Evolutionary conservation across 37 sponge, comb jelly and placozoan species (phyloP).

Genomic region (Aplysina aerophoba): DNA sequence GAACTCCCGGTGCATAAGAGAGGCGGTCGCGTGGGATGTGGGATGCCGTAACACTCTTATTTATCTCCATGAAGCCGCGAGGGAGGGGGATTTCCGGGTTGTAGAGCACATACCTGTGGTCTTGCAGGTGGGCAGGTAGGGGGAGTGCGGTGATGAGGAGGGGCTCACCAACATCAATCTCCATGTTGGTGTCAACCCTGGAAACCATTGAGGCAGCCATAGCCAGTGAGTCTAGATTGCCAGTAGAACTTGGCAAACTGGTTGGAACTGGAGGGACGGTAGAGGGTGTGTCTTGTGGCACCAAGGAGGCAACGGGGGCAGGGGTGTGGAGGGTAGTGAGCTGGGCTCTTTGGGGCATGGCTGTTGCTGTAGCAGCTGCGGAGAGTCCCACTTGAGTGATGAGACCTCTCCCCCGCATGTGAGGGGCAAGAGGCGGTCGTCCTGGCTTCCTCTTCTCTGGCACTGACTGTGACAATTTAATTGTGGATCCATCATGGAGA

Average conservation of each 20-base stretch:
- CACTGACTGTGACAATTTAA: not conserved
- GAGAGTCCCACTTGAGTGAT: no score
- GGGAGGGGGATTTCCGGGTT: constrained; percentile 48
- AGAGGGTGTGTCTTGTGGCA: no score
- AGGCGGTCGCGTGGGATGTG: constrained; percentile 67
- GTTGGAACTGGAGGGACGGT: no score
- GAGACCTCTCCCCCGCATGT: no score
- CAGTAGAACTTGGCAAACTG: not conserved
- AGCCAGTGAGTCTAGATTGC: not conserved
- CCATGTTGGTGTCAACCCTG: constrained; percentile 24
- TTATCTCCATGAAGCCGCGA: constrained; percentile 43
- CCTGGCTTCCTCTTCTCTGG: not conserved
- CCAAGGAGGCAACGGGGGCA: no score
- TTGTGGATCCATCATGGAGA: not conserved
- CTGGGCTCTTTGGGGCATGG: no score
- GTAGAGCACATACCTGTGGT: constrained; percentile 68
- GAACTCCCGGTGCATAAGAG: constrained; percentile 78
- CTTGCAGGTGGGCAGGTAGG: constrained; percentile 53
- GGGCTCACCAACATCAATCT: constrained; percentile 75
- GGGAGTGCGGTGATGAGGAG: constrained; percentile 33
- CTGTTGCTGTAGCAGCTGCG: no score
- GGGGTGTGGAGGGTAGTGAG: no score
- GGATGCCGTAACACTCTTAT: constrained; percentile 31
- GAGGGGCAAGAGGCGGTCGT: no score
- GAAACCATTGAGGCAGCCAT: constrained; percentile 17